These are phyloP conservation scores for Propithecus perrieri DNA, from an alignment of 2,797 vertebrate species.

Conservation along the genomic window DNA sequence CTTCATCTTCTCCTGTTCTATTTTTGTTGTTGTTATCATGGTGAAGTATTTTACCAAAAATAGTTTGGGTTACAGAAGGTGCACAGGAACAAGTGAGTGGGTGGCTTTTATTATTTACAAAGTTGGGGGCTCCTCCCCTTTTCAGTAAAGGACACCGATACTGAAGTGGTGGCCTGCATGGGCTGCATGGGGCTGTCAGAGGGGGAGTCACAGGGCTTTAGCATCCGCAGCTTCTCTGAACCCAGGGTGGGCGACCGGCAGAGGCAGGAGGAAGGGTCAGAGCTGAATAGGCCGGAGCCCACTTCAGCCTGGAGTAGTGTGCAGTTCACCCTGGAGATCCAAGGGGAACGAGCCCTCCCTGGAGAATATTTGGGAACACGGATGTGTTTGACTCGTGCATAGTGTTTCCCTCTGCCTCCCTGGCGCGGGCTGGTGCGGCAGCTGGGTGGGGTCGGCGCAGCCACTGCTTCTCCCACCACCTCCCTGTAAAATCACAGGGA, in stretches of 20 bases:
- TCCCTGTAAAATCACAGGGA: not conserved
- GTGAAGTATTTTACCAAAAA: not conserved
- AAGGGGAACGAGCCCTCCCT: not conserved
- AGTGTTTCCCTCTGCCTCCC: not conserved
- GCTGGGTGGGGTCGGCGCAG: not conserved
- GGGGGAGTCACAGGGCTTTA: not conserved
- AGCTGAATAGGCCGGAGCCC: accelerated
- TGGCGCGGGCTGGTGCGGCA: not conserved
- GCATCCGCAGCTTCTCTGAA: not conserved
- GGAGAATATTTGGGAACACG: not conserved
- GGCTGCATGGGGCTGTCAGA: not conserved
- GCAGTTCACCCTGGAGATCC: not conserved
- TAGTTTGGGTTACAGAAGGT: not conserved
- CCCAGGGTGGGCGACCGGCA: accelerated
- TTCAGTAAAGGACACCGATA: not conserved
- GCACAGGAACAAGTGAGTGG: accelerated
- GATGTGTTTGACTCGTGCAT: not conserved
- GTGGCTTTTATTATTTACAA: not conserved
- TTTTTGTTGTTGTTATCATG: not conserved
- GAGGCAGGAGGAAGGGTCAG: too few relatives aligned
- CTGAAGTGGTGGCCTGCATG: accelerated
- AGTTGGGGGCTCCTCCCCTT: not conserved
- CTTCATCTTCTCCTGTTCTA: conserved; percentile 60
- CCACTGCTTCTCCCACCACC: accelerated
- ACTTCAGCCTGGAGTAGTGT: too few relatives aligned